Evolutionary conservation across 1,140 invertebrate species (phyloP).

Genomic region (Cotesia typhae): DNA sequence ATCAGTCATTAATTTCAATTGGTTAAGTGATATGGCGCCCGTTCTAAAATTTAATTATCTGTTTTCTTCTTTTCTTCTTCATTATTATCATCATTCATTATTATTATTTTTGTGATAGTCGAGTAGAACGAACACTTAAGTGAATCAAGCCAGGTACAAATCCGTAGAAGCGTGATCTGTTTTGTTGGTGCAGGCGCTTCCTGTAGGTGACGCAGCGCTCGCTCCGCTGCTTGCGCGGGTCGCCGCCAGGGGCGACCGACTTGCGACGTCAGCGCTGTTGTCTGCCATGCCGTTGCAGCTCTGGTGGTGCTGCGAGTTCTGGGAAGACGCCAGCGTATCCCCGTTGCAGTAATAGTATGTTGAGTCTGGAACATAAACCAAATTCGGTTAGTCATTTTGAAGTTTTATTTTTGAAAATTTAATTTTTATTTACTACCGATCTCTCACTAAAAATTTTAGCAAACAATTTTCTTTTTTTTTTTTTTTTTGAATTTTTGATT

Average conservation of each 20-base stretch:
- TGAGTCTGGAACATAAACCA: conserved; percentile 63
- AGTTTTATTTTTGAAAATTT: no score
- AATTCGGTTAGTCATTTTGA: not conserved
- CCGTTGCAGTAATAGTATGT: conserved; percentile 74
- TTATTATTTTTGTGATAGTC: not conserved
- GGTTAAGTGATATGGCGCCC: conserved; percentile 62
- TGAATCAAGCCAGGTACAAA: conserved; percentile 63
- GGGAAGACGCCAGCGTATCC: conserved; percentile 67
- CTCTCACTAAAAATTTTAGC: not conserved
- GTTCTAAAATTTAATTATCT: conserved; percentile 34
- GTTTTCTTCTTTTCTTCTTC: conserved; percentile 1
- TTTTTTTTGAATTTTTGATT: no score
- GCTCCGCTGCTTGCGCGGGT: conserved; percentile 76
- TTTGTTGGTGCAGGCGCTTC: conserved; percentile 73
- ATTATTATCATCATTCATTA: not conserved
- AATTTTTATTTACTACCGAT: not conserved
- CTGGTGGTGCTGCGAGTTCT: conserved; percentile 55
- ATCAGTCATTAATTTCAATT: conserved; percentile 61
- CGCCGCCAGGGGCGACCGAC: conserved; percentile 74
- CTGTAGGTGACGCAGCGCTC: conserved; percentile 76
- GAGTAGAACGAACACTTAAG: conserved; percentile 21
- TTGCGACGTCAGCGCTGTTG: conserved; percentile 62
- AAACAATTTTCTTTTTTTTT: no score
- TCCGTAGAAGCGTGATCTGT: conserved; percentile 68
- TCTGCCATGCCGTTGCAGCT: conserved; percentile 53